phyloP scores from a whole-genome alignment of 2,113 vertebrate genomes.

The Osmerus mordax region DNA sequence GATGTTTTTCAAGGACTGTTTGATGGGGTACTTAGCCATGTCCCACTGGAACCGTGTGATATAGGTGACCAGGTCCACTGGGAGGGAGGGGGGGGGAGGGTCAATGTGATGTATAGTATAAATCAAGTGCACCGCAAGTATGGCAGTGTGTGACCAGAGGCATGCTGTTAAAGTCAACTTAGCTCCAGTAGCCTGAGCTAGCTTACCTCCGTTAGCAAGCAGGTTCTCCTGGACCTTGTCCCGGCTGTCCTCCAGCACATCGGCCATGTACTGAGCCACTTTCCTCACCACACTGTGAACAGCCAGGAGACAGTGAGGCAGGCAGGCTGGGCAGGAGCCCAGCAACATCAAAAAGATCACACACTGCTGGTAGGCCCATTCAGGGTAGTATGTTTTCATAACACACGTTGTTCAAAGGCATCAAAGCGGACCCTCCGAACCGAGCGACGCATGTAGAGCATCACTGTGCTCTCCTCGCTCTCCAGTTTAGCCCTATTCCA shows the following conservation, averaged over 20 bases:
- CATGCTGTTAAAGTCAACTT: background rate
- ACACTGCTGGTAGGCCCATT: conserved; percentile 33
- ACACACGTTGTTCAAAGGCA: conserved; percentile 15
- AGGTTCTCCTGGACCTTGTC: conserved; percentile 99
- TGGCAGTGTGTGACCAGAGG: no score
- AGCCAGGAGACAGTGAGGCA: conserved; percentile 47
- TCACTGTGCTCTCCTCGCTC: no score
- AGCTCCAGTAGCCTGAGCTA: background rate
- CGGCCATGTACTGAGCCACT: conserved; percentile 98
- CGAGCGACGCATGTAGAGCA: no score
- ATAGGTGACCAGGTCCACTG: conserved; percentile 97
- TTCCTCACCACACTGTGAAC: conserved; percentile 92
- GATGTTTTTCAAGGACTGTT: conserved; percentile 98
- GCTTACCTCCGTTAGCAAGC: conserved; percentile 92
- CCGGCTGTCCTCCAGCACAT: conserved; percentile 95
- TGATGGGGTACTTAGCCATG: conserved; percentile 99
- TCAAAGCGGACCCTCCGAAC: conserved; percentile 28
- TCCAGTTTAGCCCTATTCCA: no score
- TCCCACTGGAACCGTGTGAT: conserved; percentile 98
- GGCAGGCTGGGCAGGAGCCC: conserved; percentile 18
- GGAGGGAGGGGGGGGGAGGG: background rate
- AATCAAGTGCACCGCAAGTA: no score
- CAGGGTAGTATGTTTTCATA: conserved; percentile 37
- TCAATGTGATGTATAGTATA: no score
- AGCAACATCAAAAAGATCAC: conserved; percentile 54